Percentiles rank a stretch among this genome's conserved stretches.
These are phyloP conservation scores for Pinctada fucata DNA, from an alignment of 2,888 invertebrate species.

Conservation along the genomic window DNA sequence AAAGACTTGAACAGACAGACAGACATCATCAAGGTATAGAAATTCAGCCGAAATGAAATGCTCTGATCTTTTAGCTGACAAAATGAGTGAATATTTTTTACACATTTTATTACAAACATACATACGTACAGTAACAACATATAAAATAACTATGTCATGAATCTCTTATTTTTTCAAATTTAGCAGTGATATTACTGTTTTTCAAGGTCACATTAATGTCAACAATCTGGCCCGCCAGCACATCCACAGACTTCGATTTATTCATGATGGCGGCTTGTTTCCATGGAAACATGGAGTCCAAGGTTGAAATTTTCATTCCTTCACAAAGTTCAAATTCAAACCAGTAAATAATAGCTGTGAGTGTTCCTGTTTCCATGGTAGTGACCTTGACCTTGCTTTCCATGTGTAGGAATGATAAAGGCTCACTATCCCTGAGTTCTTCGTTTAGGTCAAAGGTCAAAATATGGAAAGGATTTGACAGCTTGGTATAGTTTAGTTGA, in stretches of 20 bases:
- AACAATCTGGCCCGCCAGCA: slow-evolving; percentile 53
- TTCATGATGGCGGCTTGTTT: slow-evolving; percentile 69
- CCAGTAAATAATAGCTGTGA: slow-evolving; percentile 70
- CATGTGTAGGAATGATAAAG: slow-evolving; percentile 51
- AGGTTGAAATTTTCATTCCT: slow-evolving; percentile 54
- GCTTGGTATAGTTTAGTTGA: slow-evolving; percentile 60
- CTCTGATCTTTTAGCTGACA: no score
- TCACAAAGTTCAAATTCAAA: slow-evolving; percentile 62
- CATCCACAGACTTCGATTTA: slow-evolving; percentile 42
- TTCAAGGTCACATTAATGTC: slow-evolving; percentile 50
- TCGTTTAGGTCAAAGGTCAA: slow-evolving; percentile 62
- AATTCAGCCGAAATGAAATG: no score
- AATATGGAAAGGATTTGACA: slow-evolving; percentile 66
- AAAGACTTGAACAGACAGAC: no score
- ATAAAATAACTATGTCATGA: no score
- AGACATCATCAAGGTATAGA: no score
- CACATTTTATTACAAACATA: no score
- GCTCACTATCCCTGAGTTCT: slow-evolving; percentile 34
- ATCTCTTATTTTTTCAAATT: not conserved
- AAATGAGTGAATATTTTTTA: no score
- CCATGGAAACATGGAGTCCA: slow-evolving; percentile 62
- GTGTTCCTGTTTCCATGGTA: slow-evolving; percentile 56
- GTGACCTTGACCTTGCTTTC: slow-evolving; percentile 47
- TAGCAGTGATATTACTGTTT: not conserved
- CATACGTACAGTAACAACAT: no score